Evolutionary conservation across 2,888 invertebrate genomes (phyloP).

Genomic region (Endotricha flammealis): DNA sequence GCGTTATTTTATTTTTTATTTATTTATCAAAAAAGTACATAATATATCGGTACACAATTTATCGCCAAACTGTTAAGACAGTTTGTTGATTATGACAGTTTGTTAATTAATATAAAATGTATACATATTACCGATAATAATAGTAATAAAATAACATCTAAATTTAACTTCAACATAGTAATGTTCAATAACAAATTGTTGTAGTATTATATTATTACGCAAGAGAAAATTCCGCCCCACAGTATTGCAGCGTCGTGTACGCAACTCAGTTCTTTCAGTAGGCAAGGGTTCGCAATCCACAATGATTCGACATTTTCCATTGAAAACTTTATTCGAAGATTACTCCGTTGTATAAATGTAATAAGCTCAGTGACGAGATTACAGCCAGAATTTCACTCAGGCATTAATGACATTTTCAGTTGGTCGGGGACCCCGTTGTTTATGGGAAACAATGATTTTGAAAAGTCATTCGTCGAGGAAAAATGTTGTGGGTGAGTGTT

Average conservation of each 20-base stretch:
- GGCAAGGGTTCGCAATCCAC: constrained; percentile 73
- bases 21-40: too few relatives aligned
- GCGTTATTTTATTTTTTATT: too few relatives aligned
- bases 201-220: too few relatives aligned
- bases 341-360: constrained; percentile 77
- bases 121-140: too few relatives aligned
- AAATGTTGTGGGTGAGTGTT: constrained; percentile 37
- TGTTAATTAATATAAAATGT: too few relatives aligned
- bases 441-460: constrained; percentile 70
- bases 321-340: constrained; percentile 77
- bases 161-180: too few relatives aligned
- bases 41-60: too few relatives aligned
- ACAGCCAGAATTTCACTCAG: constrained; percentile 75
- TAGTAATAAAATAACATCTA: too few relatives aligned
- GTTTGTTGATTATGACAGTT: too few relatives aligned
- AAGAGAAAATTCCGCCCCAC: constrained; percentile 11
- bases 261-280: constrained; percentile 54
- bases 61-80: too few relatives aligned
- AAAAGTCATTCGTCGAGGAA: constrained; percentile 70
- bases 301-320: constrained; percentile 74
- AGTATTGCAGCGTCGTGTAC: constrained; percentile 29
- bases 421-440: constrained; percentile 57
- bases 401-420: constrained; percentile 78
- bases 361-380: constrained; percentile 77
- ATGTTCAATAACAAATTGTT: too few relatives aligned